Evolutionary conservation across 2,113 vertebrate genomes (phyloP).

Genomic region (Anolis carolinensis): DNA sequence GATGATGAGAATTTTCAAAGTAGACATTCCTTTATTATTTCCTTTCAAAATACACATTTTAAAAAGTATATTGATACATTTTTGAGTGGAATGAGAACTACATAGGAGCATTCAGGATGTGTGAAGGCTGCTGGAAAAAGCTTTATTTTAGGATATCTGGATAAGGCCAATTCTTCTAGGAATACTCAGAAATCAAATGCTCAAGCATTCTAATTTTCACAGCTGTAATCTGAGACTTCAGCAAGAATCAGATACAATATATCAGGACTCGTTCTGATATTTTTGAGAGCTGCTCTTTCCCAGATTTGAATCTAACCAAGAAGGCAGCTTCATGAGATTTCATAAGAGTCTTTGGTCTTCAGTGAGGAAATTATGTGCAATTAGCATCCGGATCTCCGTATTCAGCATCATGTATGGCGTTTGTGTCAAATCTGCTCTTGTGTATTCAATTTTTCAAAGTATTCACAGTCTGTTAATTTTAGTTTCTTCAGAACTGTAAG

Average conservation of each 20-base stretch:
- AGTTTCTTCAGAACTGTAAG: not conserved
- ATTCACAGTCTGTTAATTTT: not conserved
- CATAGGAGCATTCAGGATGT: not conserved
- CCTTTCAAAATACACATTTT: too few relatives aligned
- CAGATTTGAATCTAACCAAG: not conserved
- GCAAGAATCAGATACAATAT: not conserved
- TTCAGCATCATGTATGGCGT: not conserved
- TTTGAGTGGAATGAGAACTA: too few relatives aligned
- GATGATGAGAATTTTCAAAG: not conserved
- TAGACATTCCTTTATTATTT: too few relatives aligned
- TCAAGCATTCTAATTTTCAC: not conserved
- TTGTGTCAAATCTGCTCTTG: not conserved
- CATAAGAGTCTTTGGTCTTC: not conserved
- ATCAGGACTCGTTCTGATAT: not conserved
- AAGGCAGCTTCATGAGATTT: not conserved
- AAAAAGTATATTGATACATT: too few relatives aligned
- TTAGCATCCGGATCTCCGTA: not conserved
- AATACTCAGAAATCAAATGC: not conserved
- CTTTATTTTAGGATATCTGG: not conserved
- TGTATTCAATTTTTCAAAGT: not conserved
- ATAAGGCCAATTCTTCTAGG: not conserved
- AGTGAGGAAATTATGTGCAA: not conserved
- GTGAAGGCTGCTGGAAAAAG: not conserved
- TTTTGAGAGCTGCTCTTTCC: not conserved
- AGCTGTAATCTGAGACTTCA: not conserved